Conservation (phyloP, 1,140 invertebrate genomes). For the Tribolium madens region DNA sequence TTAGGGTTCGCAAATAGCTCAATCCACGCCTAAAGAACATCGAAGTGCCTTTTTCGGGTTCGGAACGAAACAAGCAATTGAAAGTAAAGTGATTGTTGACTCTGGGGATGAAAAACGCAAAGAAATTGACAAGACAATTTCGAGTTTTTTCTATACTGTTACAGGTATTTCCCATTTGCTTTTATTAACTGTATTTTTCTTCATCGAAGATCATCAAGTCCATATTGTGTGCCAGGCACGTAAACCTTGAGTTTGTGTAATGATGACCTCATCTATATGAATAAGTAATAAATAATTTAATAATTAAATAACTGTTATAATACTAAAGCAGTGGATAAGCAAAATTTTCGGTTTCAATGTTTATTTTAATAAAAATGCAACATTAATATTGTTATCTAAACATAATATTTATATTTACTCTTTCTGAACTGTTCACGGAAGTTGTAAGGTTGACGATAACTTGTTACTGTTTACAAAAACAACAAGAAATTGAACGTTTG, state of each 20-base stretch:
- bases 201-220: too few species aligned
- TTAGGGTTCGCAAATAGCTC: slow-evolving; percentile 10
- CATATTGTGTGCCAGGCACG: not conserved
- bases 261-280: not conserved
- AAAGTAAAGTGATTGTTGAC: not conserved
- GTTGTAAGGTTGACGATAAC: not conserved
- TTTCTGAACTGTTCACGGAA: not conserved
- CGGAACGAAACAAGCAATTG: slow-evolving; percentile 16
- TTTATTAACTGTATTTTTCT: not conserved
- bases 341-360: not conserved
- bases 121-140: not conserved
- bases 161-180: not conserved
- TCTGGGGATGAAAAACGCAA: not conserved
- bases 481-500: not conserved
- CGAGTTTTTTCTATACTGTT: not conserved
- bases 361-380: not conserved
- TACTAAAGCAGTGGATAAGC: too few species aligned
- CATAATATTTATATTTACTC: not conserved
- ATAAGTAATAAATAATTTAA: not conserved
- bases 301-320: not conserved
- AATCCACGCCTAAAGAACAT: slow-evolving; percentile 10
- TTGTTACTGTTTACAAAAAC: not conserved
- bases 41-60: slow-evolving; percentile 8
- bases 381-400: not conserved
- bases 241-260: not conserved